A percentile compares a stretch with the other conserved stretches of the same genome.
These are phyloP conservation scores for Polyommatus icarus DNA, from an alignment of 2,888 invertebrate genomes.

Conservation along the genomic window DNA sequence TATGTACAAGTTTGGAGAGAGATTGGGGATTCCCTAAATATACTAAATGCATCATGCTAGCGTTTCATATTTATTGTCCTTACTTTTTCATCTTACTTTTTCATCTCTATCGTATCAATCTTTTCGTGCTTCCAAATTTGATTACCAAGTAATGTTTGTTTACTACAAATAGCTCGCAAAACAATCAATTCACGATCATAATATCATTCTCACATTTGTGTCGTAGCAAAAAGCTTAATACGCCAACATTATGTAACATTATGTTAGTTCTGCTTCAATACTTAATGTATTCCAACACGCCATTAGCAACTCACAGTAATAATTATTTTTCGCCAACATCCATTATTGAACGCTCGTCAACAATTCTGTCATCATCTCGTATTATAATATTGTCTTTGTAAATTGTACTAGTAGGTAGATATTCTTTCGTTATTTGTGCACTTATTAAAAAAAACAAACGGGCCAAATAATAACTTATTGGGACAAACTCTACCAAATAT, in stretches of 20 bases:
- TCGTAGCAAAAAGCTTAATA: not conserved
- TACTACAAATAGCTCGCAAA: not conserved
- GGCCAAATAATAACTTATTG: not conserved
- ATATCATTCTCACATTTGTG: not conserved
- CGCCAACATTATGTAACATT: not conserved
- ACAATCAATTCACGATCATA: not conserved
- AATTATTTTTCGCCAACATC: constrained; percentile 9
- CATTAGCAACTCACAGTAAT: constrained; percentile 2
- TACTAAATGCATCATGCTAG: no score
- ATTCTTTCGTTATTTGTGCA: not conserved
- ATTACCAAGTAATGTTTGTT: not conserved
- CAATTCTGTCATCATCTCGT: not conserved
- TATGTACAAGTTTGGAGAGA: no score
- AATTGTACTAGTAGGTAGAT: not conserved
- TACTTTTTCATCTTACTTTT: no score
- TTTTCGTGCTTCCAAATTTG: not conserved
- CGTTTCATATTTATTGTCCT: no score
- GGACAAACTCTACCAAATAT: not conserved
- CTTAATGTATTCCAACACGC: constrained; percentile 13
- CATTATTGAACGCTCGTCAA: not conserved
- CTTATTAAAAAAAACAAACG: no score
- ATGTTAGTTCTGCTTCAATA: not conserved
- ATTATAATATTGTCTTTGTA: not conserved
- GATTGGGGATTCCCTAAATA: no score
- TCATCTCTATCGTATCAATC: no score